Base-by-base conservation (phyloP, 1,140 invertebrate genomes). In the Chelonus insularis region DNA sequence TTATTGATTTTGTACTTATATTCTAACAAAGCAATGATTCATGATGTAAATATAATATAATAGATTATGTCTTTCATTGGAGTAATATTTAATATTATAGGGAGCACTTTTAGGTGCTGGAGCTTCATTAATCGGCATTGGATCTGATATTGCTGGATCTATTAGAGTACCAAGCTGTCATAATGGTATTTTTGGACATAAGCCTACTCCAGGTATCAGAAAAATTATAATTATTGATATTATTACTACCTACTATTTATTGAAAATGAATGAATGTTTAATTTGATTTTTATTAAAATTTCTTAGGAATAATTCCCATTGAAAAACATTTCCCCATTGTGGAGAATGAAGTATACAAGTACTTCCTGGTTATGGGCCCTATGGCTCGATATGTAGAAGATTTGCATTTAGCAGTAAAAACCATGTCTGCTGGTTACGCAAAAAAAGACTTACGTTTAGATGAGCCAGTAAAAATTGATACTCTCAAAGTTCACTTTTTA, bases 131-230 rank as follows among this genome's bases (percentile, higher is more conserved):
- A 84, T 95, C 47, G 93, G 94, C 25, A 79, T 97, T 29, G 92
- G 92, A 6, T 93, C 92, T 0, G 95, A 97, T 76, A 87, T 96
- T 57, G 91, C 88, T 8, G 88, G 95, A 7, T 95, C 93, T 9
- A 91, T 97, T 62, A 85, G 94, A 21, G 81, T 97, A 67, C 95
- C 95, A 1, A 85, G 90, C 7, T 84, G 91, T 34, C 95, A 92
- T 71, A 92, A 89, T 78, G 94, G 95, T 14, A 81, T 96, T 23
- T 96, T 92, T 73, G 93, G 93, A 20, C 92, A 95, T 74, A 96
- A 95, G 72, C 88, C 93, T 12, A 89, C 91, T 1, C 83, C 86
- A 65, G 87, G 89, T 87, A 70, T 72, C 65, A 60, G 3, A 37
- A 41, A 7, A 48, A 12, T 41, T 39, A 16, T 37, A 60, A 20